Conservation (phyloP, 2,113 vertebrate species). For the Pelodiscus sinensis region DNA sequence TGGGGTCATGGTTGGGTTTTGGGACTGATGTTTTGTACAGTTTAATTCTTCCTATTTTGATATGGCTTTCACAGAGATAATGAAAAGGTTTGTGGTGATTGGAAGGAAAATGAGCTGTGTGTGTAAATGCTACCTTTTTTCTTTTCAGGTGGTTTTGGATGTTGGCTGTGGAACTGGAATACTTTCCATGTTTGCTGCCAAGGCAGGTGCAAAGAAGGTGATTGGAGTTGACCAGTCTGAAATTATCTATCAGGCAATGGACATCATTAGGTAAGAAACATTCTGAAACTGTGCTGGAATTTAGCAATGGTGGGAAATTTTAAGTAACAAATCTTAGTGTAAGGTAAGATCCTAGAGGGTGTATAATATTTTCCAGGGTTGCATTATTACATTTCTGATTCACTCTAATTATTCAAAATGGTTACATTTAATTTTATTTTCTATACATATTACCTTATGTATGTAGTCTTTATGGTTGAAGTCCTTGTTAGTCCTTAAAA, state of each 20-base stretch:
- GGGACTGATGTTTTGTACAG: background rate
- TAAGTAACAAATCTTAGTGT: too few species aligned
- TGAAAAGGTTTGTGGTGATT: background rate
- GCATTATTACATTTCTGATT: background rate
- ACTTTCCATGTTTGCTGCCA: conserved; percentile 96
- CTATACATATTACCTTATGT: too few species aligned
- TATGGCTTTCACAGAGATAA: background rate
- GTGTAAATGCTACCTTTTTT: background rate
- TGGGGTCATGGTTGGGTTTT: too few species aligned
- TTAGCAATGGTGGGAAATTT: rapidly evolving
- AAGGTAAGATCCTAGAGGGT: background rate
- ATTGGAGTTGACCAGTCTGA: conserved; percentile 96
- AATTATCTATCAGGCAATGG: conserved; percentile 97
- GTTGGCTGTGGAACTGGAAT: conserved; percentile 98
- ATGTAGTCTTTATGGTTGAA: background rate
- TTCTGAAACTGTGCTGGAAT: background rate
- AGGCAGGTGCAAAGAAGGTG: conserved; percentile 90
- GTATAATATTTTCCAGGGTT: background rate
- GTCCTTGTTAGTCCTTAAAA: background rate
- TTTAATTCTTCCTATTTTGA: background rate
- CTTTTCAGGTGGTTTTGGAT: conserved; percentile 89
- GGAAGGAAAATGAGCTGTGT: background rate
- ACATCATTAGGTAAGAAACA: conserved; percentile 90
- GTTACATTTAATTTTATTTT: background rate
- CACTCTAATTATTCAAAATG: background rate